phyloP scores from a whole-genome alignment of 2,113 vertebrate genomes.

The Sinocyclocheilus anophthalmus region DNA sequence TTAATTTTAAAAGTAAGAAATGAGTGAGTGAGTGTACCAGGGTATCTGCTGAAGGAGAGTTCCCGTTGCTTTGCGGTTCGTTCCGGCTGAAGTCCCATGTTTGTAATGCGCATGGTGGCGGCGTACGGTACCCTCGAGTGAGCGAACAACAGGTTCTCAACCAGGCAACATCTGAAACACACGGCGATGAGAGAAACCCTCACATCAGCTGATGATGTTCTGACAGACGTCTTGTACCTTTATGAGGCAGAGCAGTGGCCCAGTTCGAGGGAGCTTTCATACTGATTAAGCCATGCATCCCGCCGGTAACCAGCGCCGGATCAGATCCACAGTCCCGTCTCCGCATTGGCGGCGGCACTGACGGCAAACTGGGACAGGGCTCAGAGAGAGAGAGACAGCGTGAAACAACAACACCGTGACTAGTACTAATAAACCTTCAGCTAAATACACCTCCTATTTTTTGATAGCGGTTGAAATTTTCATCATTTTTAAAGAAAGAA shows the following conservation, averaged over 20 bases:
- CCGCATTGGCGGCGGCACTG: too few species aligned
- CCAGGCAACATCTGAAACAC: conserved; percentile 85
- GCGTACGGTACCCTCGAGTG: conserved; percentile 95
- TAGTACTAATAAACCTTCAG: background rate
- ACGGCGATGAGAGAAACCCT: background rate
- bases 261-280: conserved; percentile 79
- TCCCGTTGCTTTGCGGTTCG: conserved; percentile 79
- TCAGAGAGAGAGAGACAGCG: conserved; percentile 63
- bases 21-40: conserved; percentile 71
- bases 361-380: conserved; percentile 83
- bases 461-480: background rate
- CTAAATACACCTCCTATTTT: background rate
- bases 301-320: conserved; percentile 75
- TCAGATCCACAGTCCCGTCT: too few species aligned
- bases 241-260: conserved; percentile 94
- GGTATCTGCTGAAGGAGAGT: conserved; percentile 93
- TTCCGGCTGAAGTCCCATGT: conserved; percentile 87
- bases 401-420: background rate
- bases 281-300: conserved; percentile 47
- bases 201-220: background rate
- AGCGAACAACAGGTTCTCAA: conserved; percentile 88
- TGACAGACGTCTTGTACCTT: conserved; percentile 75
- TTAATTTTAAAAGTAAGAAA: too few species aligned
- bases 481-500: background rate
- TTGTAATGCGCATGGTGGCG: conserved; percentile 91